Evolutionary conservation across 2,888 invertebrate genomes (phyloP).

Genomic region (Nephrocerus scutellatus): DNA sequence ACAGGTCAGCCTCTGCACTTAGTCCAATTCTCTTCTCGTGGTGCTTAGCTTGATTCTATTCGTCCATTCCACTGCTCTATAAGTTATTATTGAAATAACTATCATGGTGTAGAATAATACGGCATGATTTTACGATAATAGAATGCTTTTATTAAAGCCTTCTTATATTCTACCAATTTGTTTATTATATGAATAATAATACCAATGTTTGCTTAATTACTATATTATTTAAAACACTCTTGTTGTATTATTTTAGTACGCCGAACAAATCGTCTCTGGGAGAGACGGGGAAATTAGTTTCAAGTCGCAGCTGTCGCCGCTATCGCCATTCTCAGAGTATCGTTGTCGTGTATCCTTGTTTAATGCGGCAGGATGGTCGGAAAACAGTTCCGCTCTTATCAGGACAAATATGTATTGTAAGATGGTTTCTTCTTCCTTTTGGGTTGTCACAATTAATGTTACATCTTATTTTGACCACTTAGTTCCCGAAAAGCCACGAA

Average conservation of each 20-base stretch:
- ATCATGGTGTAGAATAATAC: too few relatives aligned
- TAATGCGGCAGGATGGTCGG: constrained; percentile 40
- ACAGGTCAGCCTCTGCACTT: too few relatives aligned
- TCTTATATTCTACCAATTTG: too few relatives aligned
- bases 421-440: constrained; percentile 15
- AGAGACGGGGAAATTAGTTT: constrained; percentile 33
- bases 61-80: too few relatives aligned
- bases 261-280: constrained; percentile 35
- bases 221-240: not conserved
- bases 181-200: too few relatives aligned
- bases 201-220: not conserved
- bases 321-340: constrained; percentile 38
- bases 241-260: too few relatives aligned
- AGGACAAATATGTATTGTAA: constrained; percentile 33
- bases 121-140: not conserved
- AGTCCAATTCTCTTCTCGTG: too few relatives aligned
- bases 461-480: not conserved
- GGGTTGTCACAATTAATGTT: not conserved
- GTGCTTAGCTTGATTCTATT: too few relatives aligned
- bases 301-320: constrained; percentile 32
- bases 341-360: constrained; percentile 32
- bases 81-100: too few relatives aligned
- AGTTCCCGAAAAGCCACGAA: constrained; percentile 40
- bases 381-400: constrained; percentile 18
- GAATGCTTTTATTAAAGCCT: not conserved